These are phyloP conservation scores for Lagenorhynchus albirostris DNA, from an alignment of 2,113 vertebrate genomes.

Conservation along the genomic window DNA sequence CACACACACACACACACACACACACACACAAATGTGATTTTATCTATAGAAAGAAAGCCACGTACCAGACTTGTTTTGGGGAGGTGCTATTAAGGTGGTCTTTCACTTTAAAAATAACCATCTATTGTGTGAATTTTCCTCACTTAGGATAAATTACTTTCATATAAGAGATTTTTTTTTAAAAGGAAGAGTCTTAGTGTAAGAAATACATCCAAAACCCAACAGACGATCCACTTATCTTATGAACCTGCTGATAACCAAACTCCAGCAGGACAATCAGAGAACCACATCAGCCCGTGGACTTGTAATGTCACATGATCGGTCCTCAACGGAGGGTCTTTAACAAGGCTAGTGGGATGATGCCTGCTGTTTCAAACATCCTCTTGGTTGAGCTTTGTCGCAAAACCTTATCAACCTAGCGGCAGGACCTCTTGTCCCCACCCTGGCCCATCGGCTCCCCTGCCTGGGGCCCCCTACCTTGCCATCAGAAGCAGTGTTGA, in stretches of 20 bases:
- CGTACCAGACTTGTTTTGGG: not conserved
- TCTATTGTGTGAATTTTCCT: not conserved
- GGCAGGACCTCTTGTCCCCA: not conserved
- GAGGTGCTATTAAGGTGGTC: not conserved
- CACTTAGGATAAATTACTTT: not conserved
- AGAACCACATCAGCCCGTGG: not conserved
- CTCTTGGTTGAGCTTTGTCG: not conserved
- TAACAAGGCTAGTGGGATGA: not conserved
- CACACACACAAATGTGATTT: not conserved
- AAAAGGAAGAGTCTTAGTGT: not conserved
- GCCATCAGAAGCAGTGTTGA: constrained; percentile 96
- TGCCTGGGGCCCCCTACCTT: constrained; percentile 85
- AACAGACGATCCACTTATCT: not conserved
- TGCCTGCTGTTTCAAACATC: not conserved
- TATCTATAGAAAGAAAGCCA: not conserved
- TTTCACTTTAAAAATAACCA: not conserved
- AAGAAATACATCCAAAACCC: not conserved
- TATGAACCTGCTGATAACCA: not conserved
- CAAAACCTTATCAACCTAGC: not conserved
- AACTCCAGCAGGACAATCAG: not conserved
- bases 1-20: not conserved
- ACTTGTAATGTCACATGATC: rapidly evolving
- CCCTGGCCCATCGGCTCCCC: rapidly evolving
- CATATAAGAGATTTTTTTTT: not conserved
- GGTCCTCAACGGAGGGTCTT: not conserved